A percentile compares a stretch with the other conserved stretches of the same genome.
Evolutionary conservation across 1,140 invertebrate species (phyloP).

Genomic region (Phenacoccus solenopsis): DNA sequence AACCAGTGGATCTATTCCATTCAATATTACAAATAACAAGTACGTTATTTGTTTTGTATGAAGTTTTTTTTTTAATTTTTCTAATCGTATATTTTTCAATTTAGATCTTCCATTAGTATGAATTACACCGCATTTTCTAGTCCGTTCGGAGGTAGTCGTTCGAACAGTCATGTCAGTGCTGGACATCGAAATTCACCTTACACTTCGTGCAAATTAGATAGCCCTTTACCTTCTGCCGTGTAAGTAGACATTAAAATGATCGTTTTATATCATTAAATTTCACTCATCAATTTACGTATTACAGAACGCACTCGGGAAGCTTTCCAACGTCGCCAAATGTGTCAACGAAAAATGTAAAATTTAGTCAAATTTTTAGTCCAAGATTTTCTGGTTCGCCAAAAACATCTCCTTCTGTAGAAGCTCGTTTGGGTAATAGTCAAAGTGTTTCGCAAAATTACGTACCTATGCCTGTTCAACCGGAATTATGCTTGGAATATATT

Average conservation of each 20-base stretch:
- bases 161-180: neutral
- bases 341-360: neutral
- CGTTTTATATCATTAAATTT: too few relatives aligned
- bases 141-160: neutral
- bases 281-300: neutral
- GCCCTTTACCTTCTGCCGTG: neutral
- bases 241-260: neutral
- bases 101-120: neutral
- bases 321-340: neutral
- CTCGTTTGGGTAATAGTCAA: slow-evolving; percentile 21
- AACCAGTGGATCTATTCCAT: neutral
- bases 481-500: slow-evolving; percentile 73
- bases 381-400: neutral
- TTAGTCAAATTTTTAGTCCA: neutral
- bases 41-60: neutral
- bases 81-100: neutral
- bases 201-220: neutral
- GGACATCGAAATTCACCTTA: neutral
- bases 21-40: slow-evolving; percentile 3
- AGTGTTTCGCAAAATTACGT: slow-evolving; percentile 24
- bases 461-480: slow-evolving; percentile 60
- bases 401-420: slow-evolving; percentile 18
- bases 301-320: neutral
- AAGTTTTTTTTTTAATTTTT: neutral
- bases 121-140: slow-evolving; percentile 1